phyloP scores from a whole-genome alignment of 1,140 invertebrate genomes.

The Drosophila bocki region DNA sequence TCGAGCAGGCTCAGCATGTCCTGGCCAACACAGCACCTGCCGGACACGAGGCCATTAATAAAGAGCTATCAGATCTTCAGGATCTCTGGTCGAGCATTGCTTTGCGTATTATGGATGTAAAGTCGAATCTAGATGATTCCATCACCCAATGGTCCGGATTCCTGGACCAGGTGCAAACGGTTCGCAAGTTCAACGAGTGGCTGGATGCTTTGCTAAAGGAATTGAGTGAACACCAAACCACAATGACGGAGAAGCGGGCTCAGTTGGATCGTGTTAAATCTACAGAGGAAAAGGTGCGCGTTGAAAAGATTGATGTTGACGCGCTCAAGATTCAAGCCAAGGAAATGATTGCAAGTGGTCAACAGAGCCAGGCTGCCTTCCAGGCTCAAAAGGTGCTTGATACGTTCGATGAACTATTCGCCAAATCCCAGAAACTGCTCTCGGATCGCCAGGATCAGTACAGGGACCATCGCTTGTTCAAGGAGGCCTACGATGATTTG shows the following conservation, averaged over 20 bases:
- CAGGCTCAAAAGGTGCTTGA: constrained; percentile 94
- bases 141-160: constrained; percentile 96
- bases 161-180: constrained; percentile 93
- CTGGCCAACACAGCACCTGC: constrained; percentile 95
- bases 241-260: constrained; percentile 93
- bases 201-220: constrained; percentile 91
- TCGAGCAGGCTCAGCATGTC: constrained; percentile 96
- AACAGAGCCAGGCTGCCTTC: constrained; percentile 92
- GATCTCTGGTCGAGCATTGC: constrained; percentile 95
- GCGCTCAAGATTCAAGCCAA: constrained; percentile 93
- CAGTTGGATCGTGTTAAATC: constrained; percentile 94
- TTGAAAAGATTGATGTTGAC: constrained; percentile 97
- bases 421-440: constrained; percentile 90
- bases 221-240: constrained; percentile 90
- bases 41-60: constrained; percentile 95
- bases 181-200: constrained; percentile 93
- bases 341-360: constrained; percentile 94
- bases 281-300: constrained; percentile 94
- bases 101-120: constrained; percentile 95
- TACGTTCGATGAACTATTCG: constrained; percentile 91
- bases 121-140: constrained; percentile 94
- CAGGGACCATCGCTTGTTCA: constrained; percentile 94
- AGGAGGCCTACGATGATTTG: constrained; percentile 95
- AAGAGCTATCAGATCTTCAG: constrained; percentile 92
- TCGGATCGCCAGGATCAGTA: constrained; percentile 93